Evolutionary conservation across 2,888 invertebrate species (phyloP).

Genomic region (Drosophila austrosaltans): DNA sequence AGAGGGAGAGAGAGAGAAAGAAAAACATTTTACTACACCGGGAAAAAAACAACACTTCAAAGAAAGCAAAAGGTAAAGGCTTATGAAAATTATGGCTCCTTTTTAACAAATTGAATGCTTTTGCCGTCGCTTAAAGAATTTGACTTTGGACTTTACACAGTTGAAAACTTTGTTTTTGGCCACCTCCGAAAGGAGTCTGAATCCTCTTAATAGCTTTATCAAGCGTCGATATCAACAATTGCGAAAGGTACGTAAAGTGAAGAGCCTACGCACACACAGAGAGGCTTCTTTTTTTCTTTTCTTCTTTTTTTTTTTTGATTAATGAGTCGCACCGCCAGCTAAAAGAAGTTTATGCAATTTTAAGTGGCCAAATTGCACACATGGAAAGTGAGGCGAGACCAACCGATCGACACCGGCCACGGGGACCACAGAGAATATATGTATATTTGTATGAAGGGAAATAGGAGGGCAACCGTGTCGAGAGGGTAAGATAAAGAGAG

Average conservation of each 20-base stretch:
- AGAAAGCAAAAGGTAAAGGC: no score
- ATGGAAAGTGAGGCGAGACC: neutral
- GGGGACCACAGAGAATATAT: neutral
- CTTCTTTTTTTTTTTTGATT: slow-evolving; percentile 71
- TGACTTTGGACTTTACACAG: slow-evolving; percentile 12
- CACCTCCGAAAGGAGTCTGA: slow-evolving; percentile 1
- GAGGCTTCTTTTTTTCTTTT: slow-evolving; percentile 1
- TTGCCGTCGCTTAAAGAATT: no score
- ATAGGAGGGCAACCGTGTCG: neutral
- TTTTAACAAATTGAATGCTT: no score
- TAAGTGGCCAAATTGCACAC: slow-evolving; percentile 77
- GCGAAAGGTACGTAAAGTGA: slow-evolving; percentile 4
- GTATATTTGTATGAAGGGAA: neutral
- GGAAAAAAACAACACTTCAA: slow-evolving; percentile 5
- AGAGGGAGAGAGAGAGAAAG: slow-evolving; percentile 21
- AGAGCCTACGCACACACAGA: slow-evolving; percentile 22
- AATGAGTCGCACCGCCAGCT: slow-evolving; percentile 69
- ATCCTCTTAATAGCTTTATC: slow-evolving; percentile 81
- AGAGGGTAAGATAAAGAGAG: slow-evolving; percentile 2
- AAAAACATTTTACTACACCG: slow-evolving; percentile 11
- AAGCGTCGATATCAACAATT: slow-evolving; percentile 63
- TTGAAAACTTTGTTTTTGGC: slow-evolving; percentile 20
- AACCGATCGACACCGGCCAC: neutral
- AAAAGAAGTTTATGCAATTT: slow-evolving; percentile 66
- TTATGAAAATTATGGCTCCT: neutral